Evolutionary conservation across 2,888 invertebrate genomes (phyloP).

Genomic region (Tenthredo amoena): DNA sequence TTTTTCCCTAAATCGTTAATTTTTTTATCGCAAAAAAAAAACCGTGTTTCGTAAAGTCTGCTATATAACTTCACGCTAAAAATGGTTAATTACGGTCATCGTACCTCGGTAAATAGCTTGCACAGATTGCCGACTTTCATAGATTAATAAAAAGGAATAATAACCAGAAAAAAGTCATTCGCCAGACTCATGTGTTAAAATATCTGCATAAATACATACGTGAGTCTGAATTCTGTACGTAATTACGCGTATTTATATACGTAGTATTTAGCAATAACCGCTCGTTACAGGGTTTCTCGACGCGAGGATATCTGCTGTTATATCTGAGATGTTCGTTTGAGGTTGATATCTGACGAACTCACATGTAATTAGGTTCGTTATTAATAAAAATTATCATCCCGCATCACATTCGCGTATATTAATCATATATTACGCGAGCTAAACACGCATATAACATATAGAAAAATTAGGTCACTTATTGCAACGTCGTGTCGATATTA

Average conservation of each 20-base stretch:
- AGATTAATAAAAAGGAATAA: neutral
- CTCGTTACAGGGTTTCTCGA: conserved; percentile 21
- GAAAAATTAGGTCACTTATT: conserved; percentile 6
- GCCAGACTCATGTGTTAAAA: neutral
- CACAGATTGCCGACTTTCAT: neutral
- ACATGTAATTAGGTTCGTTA: neutral
- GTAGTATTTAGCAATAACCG: conserved; percentile 39
- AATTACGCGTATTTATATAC: neutral
- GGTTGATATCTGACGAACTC: conserved; percentile 13
- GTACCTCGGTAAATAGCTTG: neutral
- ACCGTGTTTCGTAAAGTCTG: neutral
- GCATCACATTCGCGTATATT: neutral
- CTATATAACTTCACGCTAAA: neutral
- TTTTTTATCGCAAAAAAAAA: neutral
- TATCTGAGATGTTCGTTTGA: conserved; percentile 30
- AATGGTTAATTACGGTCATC: neutral
- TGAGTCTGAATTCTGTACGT: neutral
- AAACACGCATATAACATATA: neutral
- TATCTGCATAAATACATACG: neutral
- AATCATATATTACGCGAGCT: neutral
- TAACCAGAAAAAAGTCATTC: neutral
- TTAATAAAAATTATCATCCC: neutral
- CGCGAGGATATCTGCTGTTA: neutral
- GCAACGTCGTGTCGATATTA: neutral
- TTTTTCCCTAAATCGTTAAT: neutral